A percentile compares a stretch with the other conserved stretches of the same genome.
Conservation (phyloP, 2,888 invertebrate genomes). For the Drosophila setosimentum region DNA sequence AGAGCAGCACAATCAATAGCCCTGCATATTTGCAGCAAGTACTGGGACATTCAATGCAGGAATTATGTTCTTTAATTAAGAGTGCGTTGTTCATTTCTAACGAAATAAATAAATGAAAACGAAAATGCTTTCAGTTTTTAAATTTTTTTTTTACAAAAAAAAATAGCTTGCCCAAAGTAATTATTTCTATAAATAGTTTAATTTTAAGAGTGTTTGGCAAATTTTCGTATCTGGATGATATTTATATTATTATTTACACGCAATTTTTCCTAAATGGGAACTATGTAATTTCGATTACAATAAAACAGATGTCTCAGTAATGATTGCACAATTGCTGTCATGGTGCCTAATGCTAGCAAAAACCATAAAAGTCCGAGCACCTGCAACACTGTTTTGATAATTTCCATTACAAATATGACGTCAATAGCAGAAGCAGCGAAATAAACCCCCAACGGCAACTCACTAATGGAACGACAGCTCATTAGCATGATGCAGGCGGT, state of each 20-base stretch:
- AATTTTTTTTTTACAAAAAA: neutral
- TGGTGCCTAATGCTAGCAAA: constrained; percentile 7
- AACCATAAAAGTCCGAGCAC: constrained; percentile 6
- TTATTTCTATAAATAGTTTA: neutral
- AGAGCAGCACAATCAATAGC: constrained; percentile 6
- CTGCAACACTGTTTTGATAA: constrained; percentile 39
- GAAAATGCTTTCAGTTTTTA: neutral
- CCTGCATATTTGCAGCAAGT: neutral
- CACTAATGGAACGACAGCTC: constrained; percentile 44
- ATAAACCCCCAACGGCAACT: constrained; percentile 21
- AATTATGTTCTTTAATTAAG: neutral
- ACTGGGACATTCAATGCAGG: neutral
- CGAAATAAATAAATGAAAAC: neutral
- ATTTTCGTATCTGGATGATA: neutral
- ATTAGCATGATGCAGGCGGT: constrained; percentile 45
- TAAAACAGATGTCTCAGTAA: constrained; percentile 8
- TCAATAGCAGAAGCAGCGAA: constrained; percentile 16
- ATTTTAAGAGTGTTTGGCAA: neutral
- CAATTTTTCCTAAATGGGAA: neutral
- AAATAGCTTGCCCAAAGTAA: neutral
- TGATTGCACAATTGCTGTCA: constrained; percentile 17
- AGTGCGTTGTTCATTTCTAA: neutral
- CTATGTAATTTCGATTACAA: neutral
- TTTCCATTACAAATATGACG: constrained; percentile 29
- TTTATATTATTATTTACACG: no score